Base-by-base conservation (phyloP, 2,888 invertebrate species). In the Folsomia candida region DNA sequence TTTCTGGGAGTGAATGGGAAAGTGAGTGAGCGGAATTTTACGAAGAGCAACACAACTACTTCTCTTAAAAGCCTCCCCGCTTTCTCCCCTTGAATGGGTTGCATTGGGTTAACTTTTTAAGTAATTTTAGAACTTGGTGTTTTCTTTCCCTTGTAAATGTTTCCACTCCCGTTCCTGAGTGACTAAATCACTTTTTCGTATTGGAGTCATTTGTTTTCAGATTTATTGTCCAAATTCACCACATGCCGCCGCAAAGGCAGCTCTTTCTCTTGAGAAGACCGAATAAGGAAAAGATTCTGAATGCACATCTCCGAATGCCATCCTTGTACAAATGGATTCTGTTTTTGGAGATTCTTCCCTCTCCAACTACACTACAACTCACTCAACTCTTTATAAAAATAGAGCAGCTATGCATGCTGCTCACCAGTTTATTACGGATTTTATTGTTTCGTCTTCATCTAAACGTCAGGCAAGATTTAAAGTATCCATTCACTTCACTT, bases 211-310 rank as follows among this genome's bases (percentile, higher is more conserved):
- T 62, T 62, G 62, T 62, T 62, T 28, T 26, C 29, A 62, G 62
- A 62, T 62, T 62, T 62, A 62, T 62, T 62, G 29, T n/a, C 6
- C 62, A 62, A 62, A 62, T 62, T 29, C 62, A 25, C 37, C 37
- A 37, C 37, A 37, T 37, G 37, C 37, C 37, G 14, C 14, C 37
- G 14, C 37, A 37, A 4, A 37, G 37, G 37, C 37, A 37, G 37
- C 6, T n/a, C n/a, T n/a, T n/a, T n/a, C n/a, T n/a, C n/a, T n/a
- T n/a, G n/a, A n/a, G n/a, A n/a, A n/a, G n/a, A n/a, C n/a, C n/a
- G n/a, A n/a, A n/a, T n/a, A n/a, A n/a, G n/a, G n/a, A n/a, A n/a
- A n/a, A n/a, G n/a, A n/a, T n/a, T n/a, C n/a, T n/a, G n/a, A n/a
- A n/a, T n/a, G n/a, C n/a, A n/a, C n/a, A n/a, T n/a, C n/a, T n/a